phyloP scores from a whole-genome alignment of 2,888 invertebrate genomes.

The Dioctria linearis region DNA sequence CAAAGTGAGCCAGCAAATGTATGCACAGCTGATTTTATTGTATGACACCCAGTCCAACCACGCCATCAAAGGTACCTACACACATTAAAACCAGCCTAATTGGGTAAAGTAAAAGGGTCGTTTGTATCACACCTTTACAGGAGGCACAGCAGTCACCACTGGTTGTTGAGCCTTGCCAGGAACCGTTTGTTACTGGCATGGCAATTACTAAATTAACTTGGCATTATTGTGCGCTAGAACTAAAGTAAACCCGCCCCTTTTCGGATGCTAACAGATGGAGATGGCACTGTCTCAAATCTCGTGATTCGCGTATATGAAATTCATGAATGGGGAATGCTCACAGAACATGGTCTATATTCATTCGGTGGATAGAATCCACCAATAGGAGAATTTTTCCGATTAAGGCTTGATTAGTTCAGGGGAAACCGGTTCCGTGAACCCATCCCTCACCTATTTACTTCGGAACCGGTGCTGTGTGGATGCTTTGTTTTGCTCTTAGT shows the following conservation, averaged over 20 bases:
- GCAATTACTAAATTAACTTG: constrained; percentile 50
- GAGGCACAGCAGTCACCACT: background rate
- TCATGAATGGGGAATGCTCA: too few species aligned
- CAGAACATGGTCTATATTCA: too few species aligned
- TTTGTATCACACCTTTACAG: background rate
- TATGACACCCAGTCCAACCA: background rate
- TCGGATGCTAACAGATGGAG: constrained; percentile 4
- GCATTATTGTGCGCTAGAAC: background rate
- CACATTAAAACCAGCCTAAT: constrained; percentile 17
- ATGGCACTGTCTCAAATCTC: background rate
- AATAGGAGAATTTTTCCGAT: background rate
- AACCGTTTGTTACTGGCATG: background rate
- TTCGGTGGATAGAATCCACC: background rate
- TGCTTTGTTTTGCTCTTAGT: background rate
- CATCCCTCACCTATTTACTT: constrained; percentile 27
- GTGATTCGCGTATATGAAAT: constrained; percentile 1
- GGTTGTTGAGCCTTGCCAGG: background rate
- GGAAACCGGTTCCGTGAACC: constrained; percentile 30
- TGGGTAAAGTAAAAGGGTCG: constrained; percentile 15
- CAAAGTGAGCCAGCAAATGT: background rate
- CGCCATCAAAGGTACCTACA: background rate
- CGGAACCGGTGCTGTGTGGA: background rate
- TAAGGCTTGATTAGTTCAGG: background rate
- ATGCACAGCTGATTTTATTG: background rate
- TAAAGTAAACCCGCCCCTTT: constrained; percentile 32